phyloP scores from a whole-genome alignment of 2,797 vertebrate species.

The Lutjanus argentimaculatus region DNA sequence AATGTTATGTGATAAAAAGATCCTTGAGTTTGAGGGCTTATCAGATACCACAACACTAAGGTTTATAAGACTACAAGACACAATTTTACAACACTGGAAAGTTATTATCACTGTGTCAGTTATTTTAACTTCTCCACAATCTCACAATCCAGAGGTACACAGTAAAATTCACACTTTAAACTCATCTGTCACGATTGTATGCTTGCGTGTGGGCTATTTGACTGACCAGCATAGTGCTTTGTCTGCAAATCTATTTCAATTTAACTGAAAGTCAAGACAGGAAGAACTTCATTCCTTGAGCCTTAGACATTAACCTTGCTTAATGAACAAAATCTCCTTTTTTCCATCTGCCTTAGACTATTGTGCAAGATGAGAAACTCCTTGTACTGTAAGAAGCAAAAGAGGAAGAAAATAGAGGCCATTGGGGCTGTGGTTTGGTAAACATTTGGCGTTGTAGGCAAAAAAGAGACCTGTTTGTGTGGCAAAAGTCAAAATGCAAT shows the following conservation, averaged over 20 bases:
- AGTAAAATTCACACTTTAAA: too few species aligned
- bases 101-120: too few species aligned
- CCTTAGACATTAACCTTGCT: background rate
- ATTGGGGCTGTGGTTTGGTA: background rate
- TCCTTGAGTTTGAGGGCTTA: background rate
- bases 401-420: slow-evolving; percentile 8
- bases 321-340: background rate
- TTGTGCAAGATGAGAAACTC: slow-evolving; percentile 12
- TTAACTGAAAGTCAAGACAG: background rate
- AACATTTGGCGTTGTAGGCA: background rate
- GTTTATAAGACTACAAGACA: background rate
- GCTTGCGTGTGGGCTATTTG: background rate
- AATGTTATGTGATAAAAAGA: background rate
- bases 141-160: background rate
- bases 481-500: background rate
- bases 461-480: background rate
- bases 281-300: background rate
- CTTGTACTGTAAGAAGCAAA: background rate
- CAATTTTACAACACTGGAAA: background rate
- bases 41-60: background rate
- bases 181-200: too few species aligned
- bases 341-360: background rate
- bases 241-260: background rate
- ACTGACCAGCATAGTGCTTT: background rate
- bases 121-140: background rate